Base-by-base conservation (phyloP, 2,113 vertebrate genomes). In the Carassius carassius region DNA sequence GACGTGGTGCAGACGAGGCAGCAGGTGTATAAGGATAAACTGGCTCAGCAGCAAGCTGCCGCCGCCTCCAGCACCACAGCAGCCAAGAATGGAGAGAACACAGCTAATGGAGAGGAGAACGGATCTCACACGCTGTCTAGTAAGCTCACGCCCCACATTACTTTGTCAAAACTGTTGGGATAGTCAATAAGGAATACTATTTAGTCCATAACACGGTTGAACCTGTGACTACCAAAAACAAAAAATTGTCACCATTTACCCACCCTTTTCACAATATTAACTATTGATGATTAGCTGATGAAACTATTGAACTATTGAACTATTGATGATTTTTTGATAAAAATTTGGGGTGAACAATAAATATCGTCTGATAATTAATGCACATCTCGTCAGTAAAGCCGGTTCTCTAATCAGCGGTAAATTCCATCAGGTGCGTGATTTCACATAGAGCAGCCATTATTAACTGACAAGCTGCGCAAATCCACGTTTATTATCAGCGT, bases 1-100 rank as follows among this genome's bases (percentile, higher is more conserved):
- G 97, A 98, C 85, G 98, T 99, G 56, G 98, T 99, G 16, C 97
- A 99, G 88, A 99, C 98, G 0, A 95, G 98, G 91, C 97, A 99
- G 85, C 98, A 99, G 94, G 97, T 98, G 49, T 99, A 99, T 84
- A 94, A 97, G 89, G 98, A 99, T 90, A 99, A 99, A 89, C 96
- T 99, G 91, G 97, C 97, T 83, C 98, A 99, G 91, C 98, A 98
- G 88, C 97, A 97, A 0, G 96, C 97, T 3, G 94, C 96, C 0
- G 93, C 96, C 0, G 93, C 96, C 0, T 94, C 96, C 8, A 91
- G 96, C 21, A 96, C 93, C 92, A 47, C 85, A 6, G 13, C 77
- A 88, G 95, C n/a, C 0, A 99, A 99, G 95, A 99, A 99, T 82
- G 98, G 98, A 81, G 98, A 99, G 89, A 99, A 96, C 86, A 96